Evolutionary conservation across 2,888 invertebrate species (phyloP).

Genomic region (Chloroclystis v-ata): DNA sequence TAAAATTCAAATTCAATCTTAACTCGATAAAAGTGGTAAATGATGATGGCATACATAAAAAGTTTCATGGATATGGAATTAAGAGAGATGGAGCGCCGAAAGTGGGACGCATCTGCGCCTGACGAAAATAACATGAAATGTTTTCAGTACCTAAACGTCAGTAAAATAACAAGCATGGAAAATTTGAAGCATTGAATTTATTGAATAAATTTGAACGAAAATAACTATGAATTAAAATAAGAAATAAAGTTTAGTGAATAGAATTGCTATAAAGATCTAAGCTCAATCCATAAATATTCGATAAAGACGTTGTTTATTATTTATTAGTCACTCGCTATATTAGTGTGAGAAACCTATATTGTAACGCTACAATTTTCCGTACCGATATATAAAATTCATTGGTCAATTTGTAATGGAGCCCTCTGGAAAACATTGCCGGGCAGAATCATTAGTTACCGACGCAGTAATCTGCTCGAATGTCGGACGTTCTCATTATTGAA

Average conservation of each 20-base stretch:
- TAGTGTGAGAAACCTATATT: no score
- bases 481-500: conserved; percentile 10
- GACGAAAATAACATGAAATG: conserved; percentile 35
- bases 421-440: conserved; percentile 5
- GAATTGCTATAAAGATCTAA: background rate
- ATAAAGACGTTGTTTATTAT: no score
- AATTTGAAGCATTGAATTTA: no score
- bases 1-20: background rate
- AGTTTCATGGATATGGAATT: conserved; percentile 34
- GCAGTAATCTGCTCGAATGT: conserved; percentile 8
- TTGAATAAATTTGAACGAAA: no score
- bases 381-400: conserved; percentile 6
- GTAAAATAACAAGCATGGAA: no score
- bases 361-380: background rate
- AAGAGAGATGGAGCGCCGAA: conserved; percentile 35
- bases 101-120: conserved; percentile 32
- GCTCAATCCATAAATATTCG: background rate
- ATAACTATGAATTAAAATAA: no score
- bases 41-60: conserved; percentile 13
- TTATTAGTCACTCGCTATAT: no score
- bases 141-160: no score
- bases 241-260: no score
- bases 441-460: conserved; percentile 13
- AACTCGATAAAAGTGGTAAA: background rate
- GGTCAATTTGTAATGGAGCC: conserved; percentile 10